phyloP scores from a whole-genome alignment of 30 jellyfish, hydroid and myxozoan genomes.

The Aurelia aurita complex sp. Pacific region DNA sequence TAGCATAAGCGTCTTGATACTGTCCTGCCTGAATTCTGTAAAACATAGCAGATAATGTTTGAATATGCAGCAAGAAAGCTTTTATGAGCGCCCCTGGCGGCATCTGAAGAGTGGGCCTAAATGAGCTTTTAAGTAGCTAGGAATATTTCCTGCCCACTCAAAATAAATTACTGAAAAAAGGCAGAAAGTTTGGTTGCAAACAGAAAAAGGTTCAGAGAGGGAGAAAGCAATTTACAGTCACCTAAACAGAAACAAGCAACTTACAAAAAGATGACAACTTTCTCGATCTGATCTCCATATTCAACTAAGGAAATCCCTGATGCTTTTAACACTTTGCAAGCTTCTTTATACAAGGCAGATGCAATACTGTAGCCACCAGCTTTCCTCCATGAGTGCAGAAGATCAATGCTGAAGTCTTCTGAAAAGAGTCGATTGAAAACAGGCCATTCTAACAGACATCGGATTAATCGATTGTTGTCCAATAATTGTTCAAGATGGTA shows the following conservation, averaged over 20 bases:
- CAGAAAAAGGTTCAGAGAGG: too few species aligned
- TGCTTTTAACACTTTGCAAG: slow-evolving; percentile 28
- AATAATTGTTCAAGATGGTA: slow-evolving; percentile 84
- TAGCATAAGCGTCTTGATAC: slow-evolving; percentile 59
- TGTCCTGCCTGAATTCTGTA: slow-evolving; percentile 83
- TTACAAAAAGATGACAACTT: slow-evolving; percentile 76
- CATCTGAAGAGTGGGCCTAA: too few species aligned
- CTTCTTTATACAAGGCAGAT: slow-evolving; percentile 80
- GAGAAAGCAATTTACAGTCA: too few species aligned
- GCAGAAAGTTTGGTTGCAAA: too few species aligned
- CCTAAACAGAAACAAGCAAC: neutral
- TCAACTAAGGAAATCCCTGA: slow-evolving; percentile 63
- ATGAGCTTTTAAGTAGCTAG: too few species aligned
- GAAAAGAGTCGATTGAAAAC: slow-evolving; percentile 81
- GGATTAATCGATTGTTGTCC: slow-evolving; percentile 81
- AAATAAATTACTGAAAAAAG: too few species aligned
- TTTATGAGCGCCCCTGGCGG: too few species aligned
- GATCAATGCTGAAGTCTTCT: slow-evolving; percentile 79
- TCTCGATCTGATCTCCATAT: slow-evolving; percentile 77
- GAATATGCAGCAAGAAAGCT: too few species aligned
- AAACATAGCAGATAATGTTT: neutral
- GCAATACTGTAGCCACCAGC: slow-evolving; percentile 88
- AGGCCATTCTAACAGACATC: slow-evolving; percentile 89
- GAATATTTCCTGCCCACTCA: too few species aligned
- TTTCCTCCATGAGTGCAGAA: slow-evolving; percentile 83